Base-by-base conservation (phyloP, 2,113 vertebrate genomes). In the Myocastor coypus region DNA sequence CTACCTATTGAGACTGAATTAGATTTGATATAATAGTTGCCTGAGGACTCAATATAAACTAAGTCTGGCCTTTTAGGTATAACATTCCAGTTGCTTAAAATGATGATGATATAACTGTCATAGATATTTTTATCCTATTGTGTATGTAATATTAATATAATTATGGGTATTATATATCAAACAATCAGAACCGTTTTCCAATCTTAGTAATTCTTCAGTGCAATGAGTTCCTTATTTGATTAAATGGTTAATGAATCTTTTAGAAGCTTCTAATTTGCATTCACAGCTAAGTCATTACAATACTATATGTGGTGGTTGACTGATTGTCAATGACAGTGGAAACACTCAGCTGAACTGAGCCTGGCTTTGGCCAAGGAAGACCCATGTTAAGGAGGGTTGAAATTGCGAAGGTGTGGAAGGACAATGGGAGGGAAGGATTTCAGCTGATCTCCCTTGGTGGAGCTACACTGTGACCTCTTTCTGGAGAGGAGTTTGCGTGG, bases 221-320 rank as follows among this genome's bases (percentile, higher is more conserved):
- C 89, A 83, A 55, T 90, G 82, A 80, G 30, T 83, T 77, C 85
- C 22, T 68, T 93, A 89, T 80, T 81, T 42, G 46, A 52, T 66
- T 64, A 84, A 61, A 92, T 71, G 42, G 40, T 96, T 87, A 94
- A 94, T 81, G 66, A 92, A 84, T 94, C 63, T 73, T 71, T 92
- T 34, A 92, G 95, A 95, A 90, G 11, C 11, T 94, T 94, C 83
- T 73, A 82, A 89, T 78, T 87, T 97, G 20, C 37, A 63, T 40
- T 77, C 59, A 32, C 46, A 89, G 8, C 28, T 63, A 89, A 93
- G 80, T 96, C 69, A 82, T 85, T 94, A 91, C 92, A 87, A 73
- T 4, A 13, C 40, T 77, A 30, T 50, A 24, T 77, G 10, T 26
- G 37, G n/a, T 40, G 69, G n/a, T 10, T 66, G 63, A 24, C 26